phyloP scores from a whole-genome alignment of 2,113 vertebrate genomes.

The Tor tambroides region DNA sequence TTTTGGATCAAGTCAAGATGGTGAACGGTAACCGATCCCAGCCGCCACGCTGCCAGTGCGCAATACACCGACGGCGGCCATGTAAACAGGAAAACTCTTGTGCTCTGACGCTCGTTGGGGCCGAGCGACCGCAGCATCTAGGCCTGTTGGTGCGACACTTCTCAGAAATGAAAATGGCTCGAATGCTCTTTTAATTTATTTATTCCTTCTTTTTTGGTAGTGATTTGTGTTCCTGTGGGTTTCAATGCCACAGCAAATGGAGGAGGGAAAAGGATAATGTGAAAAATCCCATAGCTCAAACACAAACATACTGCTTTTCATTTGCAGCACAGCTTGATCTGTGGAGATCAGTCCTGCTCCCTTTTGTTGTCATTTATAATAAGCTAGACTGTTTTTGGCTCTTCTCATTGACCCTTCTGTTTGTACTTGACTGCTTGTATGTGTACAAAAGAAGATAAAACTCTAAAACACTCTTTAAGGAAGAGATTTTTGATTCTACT shows the following conservation, averaged over 20 bases:
- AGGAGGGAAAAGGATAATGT: conserved; percentile 9
- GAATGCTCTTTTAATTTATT: conserved; percentile 29
- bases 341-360: neutral
- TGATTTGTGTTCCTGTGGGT: conserved; percentile 39
- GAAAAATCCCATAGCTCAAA: conserved; percentile 34
- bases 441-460: neutral
- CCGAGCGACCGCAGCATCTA: conserved; percentile 3
- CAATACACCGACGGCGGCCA: conserved; percentile 56
- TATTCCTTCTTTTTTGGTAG: conserved; percentile 49
- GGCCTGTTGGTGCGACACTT: conserved; percentile 29
- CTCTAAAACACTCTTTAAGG: neutral
- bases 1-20: conserved; percentile 68
- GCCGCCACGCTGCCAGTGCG: conserved; percentile 63
- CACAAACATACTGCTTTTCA: conserved; percentile 36
- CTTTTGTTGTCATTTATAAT: conserved; percentile 37
- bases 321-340: conserved; percentile 42
- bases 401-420: conserved; percentile 12
- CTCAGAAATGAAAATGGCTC: conserved; percentile 45
- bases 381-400: neutral
- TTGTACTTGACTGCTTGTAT: conserved; percentile 15
- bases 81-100: conserved; percentile 59
- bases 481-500: neutral
- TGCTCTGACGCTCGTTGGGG: conserved; percentile 10
- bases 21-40: conserved; percentile 64
- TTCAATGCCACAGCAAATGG: conserved; percentile 23